Conservation (phyloP, 1,140 invertebrate species). For the Drosophila sproati region DNA sequence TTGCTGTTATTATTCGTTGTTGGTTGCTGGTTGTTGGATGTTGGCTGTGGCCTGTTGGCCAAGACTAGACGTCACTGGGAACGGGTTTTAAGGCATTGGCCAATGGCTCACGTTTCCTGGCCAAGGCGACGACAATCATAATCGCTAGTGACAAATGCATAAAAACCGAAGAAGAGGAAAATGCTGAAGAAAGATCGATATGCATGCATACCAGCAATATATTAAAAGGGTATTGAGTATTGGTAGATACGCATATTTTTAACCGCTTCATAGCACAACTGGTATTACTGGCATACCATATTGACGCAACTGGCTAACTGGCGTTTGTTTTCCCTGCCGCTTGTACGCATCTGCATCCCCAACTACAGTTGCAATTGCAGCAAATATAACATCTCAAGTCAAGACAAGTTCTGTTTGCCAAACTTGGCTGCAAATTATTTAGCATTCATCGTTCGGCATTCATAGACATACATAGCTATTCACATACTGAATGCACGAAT, state of each 20-base stretch:
- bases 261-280: constrained; percentile 19
- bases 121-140: constrained; percentile 75
- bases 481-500: constrained; percentile 28
- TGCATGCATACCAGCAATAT: not conserved
- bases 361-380: constrained; percentile 13
- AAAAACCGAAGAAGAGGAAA: not conserved
- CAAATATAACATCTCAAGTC: constrained; percentile 21
- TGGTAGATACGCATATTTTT: not conserved
- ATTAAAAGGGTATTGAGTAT: constrained; percentile 33
- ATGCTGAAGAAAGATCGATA: constrained; percentile 29
- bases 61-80: constrained; percentile 18
- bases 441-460: constrained; percentile 4
- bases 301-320: constrained; percentile 22
- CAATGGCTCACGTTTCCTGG: constrained; percentile 66
- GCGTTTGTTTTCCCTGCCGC: constrained; percentile 28
- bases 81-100: constrained; percentile 32
- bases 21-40: constrained; percentile 13
- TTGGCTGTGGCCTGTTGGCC: constrained; percentile 17
- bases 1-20: constrained; percentile 26
- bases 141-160: constrained; percentile 75
- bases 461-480: constrained; percentile 2
- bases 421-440: constrained; percentile 37
- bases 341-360: not conserved
- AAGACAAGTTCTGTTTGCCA: constrained; percentile 49
- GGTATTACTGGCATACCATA: constrained; percentile 43